These are phyloP conservation scores for Amorpha juglandis DNA, from an alignment of 2,888 invertebrate genomes.

Conservation along the genomic window DNA sequence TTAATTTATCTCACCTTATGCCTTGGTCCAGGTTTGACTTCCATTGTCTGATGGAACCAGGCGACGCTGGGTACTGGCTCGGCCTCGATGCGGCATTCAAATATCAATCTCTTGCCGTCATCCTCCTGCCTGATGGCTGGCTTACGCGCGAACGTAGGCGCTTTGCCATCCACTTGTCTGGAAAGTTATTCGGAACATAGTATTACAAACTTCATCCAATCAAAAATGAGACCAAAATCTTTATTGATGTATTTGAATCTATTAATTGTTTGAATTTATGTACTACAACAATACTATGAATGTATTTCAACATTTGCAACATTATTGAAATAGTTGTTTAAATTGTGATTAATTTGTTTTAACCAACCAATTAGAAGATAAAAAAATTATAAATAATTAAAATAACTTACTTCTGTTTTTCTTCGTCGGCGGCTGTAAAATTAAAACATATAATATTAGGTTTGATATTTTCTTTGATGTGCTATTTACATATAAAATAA, in stretches of 20 bases:
- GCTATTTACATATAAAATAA: too few species aligned
- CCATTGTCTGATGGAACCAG: slow-evolving; percentile 95
- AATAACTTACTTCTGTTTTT: slow-evolving; percentile 95
- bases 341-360: too few species aligned
- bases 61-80: slow-evolving; percentile 94
- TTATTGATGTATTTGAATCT: too few species aligned
- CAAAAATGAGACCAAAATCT: too few species aligned
- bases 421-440: slow-evolving; percentile 97
- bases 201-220: too few species aligned
- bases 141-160: slow-evolving; percentile 99
- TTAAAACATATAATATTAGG: slow-evolving; percentile 44
- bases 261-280: too few species aligned
- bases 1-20: slow-evolving; percentile 88
- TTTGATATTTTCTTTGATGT: too few species aligned
- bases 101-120: slow-evolving; percentile 95
- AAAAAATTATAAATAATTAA: too few species aligned
- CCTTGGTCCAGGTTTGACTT: slow-evolving; percentile 91
- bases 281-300: too few species aligned
- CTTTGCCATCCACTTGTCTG: slow-evolving; percentile 98
- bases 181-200: background rate
- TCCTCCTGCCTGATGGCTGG: slow-evolving; percentile 98
- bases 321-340: too few species aligned
- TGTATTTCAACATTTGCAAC: too few species aligned
- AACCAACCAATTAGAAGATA: too few species aligned
- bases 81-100: slow-evolving; percentile 97